These are phyloP conservation scores for Tetragonisca angustula DNA, from an alignment of 2,888 invertebrate genomes.

Conservation along the genomic window DNA sequence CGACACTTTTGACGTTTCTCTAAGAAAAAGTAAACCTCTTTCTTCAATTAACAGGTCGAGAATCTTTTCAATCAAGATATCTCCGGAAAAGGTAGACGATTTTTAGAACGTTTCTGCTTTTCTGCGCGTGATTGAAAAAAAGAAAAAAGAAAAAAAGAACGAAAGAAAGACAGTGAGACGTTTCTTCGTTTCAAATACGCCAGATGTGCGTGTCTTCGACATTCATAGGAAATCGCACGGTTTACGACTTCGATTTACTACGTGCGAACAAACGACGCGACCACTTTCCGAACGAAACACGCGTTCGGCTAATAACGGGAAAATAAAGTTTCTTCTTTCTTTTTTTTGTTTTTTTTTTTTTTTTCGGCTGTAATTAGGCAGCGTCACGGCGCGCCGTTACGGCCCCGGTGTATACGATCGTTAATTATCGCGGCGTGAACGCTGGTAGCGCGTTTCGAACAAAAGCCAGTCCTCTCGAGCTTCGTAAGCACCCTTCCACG, in stretches of 20 bases:
- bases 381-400: constrained; percentile 23
- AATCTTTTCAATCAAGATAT: too few species aligned
- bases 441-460: constrained; percentile 9
- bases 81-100: too few species aligned
- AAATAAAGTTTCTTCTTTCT: constrained; percentile 21
- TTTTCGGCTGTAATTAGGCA: constrained; percentile 31
- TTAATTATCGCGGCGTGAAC: constrained; percentile 37
- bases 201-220: too few species aligned
- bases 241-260: constrained; percentile 31
- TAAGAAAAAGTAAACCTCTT: too few species aligned
- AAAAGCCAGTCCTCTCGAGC: neutral
- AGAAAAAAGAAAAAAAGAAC: too few species aligned
- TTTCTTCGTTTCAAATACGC: too few species aligned
- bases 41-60: too few species aligned
- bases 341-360: constrained; percentile 8
- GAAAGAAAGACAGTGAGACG: too few species aligned
- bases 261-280: constrained; percentile 34
- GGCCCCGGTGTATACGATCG: constrained; percentile 27
- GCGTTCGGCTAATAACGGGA: constrained; percentile 18
- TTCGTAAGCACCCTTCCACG: neutral
- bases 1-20: too few species aligned
- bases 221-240: neutral
- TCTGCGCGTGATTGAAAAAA: too few species aligned
- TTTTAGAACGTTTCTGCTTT: too few species aligned
- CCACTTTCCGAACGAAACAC: neutral